These are phyloP conservation scores for Stenodema calcarata DNA, from an alignment of 2,888 invertebrate genomes.

Conservation along the genomic window DNA sequence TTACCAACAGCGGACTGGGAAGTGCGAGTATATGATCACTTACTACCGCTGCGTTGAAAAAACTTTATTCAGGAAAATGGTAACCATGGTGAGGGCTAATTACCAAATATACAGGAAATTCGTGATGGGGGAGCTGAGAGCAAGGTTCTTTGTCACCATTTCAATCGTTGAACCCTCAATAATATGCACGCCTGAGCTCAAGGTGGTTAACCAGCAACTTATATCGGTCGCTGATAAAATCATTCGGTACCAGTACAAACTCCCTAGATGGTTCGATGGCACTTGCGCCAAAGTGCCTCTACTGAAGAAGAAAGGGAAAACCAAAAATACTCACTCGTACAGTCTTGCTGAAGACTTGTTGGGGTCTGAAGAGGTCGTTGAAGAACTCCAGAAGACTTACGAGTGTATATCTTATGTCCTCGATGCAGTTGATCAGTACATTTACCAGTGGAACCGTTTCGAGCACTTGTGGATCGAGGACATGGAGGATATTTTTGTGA, in stretches of 20 bases:
- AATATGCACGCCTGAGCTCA: neutral
- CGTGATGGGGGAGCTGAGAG: constrained; percentile 1
- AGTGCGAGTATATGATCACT: constrained; percentile 35
- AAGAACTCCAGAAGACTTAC: neutral
- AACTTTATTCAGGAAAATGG: neutral
- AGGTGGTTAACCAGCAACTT: neutral
- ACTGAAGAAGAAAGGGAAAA: neutral
- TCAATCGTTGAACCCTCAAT: constrained; percentile 8
- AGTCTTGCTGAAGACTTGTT: constrained; percentile 19
- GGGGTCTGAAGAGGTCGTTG: constrained; percentile 20
- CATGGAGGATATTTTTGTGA: constrained; percentile 11
- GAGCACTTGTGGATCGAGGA: constrained; percentile 33
- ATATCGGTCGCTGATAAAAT: neutral
- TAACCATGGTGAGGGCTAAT: constrained; percentile 4
- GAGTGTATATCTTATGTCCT: constrained; percentile 10
- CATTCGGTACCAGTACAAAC: neutral
- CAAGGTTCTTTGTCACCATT: neutral
- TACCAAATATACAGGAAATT: neutral
- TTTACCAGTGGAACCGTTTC: constrained; percentile 6
- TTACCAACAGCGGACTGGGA: constrained; percentile 13
- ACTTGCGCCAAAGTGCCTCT: constrained; percentile 28
- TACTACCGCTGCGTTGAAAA: constrained; percentile 25
- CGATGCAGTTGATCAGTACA: constrained; percentile 14
- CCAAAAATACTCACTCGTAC: constrained; percentile 1
- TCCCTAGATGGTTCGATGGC: constrained; percentile 30